Percentiles rank a stretch among this genome's conserved stretches.
phyloP scores from a whole-genome alignment of 2,113 vertebrate genomes.

The Zosterops japonicus region DNA sequence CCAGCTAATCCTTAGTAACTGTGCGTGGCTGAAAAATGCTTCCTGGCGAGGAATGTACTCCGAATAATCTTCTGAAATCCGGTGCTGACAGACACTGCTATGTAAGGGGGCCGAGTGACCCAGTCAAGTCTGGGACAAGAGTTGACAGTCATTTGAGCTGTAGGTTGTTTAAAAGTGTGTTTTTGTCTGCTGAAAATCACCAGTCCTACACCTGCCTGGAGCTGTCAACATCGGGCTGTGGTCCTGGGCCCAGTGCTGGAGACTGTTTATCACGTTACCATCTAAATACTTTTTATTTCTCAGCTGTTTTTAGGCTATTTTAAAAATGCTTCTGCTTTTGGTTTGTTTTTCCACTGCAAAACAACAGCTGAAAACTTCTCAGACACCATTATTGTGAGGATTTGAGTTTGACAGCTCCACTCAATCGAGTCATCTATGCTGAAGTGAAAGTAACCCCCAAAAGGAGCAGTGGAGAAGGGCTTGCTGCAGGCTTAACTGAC shows the following conservation, averaged over 20 bases:
- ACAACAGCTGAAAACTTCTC: constrained; percentile 73
- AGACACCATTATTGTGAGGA: background rate
- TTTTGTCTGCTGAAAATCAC: constrained; percentile 53
- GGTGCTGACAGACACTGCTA: constrained; percentile 82
- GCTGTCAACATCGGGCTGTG: constrained; percentile 19
- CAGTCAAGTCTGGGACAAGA: constrained; percentile 76
- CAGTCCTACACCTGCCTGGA: constrained; percentile 63
- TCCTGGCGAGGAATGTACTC: constrained; percentile 76
- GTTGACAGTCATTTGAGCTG: constrained; percentile 73
- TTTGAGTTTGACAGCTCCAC: background rate
- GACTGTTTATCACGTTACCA: constrained; percentile 71
- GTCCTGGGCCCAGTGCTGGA: background rate
- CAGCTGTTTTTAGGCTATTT: constrained; percentile 73
- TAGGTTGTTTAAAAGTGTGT: constrained; percentile 62
- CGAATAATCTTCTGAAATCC: constrained; percentile 77
- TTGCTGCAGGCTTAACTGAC: background rate
- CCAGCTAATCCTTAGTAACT: constrained; percentile 65
- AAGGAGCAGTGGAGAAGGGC: background rate
- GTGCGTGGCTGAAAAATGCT: constrained; percentile 74
- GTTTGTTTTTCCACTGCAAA: constrained; percentile 68
- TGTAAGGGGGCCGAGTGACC: constrained; percentile 73
- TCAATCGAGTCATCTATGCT: background rate
- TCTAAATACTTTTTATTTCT: constrained; percentile 67
- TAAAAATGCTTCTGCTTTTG: constrained; percentile 69
- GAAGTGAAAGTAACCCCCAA: background rate